A percentile compares a stretch with the other conserved stretches of the same genome.
Evolutionary conservation across 2,113 vertebrate genomes (phyloP).

Genomic region (Anarrhichthys ocellatus): DNA sequence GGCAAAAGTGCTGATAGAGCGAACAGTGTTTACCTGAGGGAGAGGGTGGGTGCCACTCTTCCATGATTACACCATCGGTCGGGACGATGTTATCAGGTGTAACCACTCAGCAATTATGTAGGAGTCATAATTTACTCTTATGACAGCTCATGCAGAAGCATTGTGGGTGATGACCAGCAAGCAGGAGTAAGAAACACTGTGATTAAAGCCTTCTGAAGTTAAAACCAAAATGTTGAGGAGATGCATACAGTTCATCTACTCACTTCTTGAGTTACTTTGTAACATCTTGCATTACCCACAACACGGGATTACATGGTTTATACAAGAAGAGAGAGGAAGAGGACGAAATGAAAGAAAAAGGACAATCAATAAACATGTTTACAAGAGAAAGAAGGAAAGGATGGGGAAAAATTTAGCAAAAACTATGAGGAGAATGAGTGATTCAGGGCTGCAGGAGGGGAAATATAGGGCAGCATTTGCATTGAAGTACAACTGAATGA

Average conservation of each 20-base stretch:
- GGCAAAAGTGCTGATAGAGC: not conserved
- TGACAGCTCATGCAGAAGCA: conserved; percentile 15
- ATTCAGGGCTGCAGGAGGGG: conserved; percentile 23
- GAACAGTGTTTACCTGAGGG: not conserved
- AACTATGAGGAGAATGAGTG: not conserved
- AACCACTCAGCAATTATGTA: not conserved
- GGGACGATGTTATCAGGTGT: not conserved
- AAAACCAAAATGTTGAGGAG: not conserved
- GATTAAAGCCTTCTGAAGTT: not conserved
- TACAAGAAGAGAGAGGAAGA: not conserved
- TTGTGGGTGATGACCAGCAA: not conserved
- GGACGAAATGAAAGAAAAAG: conserved; percentile 15
- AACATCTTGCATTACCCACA: conserved; percentile 1
- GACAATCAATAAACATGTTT: conserved; percentile 12
- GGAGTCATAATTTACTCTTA: conserved; percentile 5
- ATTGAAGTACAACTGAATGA: conserved; percentile 58
- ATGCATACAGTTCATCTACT: not conserved
- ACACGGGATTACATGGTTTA: not conserved
- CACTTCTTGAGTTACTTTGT: conserved; percentile 1
- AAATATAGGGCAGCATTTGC: conserved; percentile 70
- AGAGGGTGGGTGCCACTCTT: not conserved
- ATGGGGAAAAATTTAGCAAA: not conserved
- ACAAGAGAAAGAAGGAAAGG: not conserved
- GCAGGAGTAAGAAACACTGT: not conserved
- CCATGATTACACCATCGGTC: not conserved